phyloP scores from a whole-genome alignment of 1,140 invertebrate species.

The Glossosoma conforme region DNA sequence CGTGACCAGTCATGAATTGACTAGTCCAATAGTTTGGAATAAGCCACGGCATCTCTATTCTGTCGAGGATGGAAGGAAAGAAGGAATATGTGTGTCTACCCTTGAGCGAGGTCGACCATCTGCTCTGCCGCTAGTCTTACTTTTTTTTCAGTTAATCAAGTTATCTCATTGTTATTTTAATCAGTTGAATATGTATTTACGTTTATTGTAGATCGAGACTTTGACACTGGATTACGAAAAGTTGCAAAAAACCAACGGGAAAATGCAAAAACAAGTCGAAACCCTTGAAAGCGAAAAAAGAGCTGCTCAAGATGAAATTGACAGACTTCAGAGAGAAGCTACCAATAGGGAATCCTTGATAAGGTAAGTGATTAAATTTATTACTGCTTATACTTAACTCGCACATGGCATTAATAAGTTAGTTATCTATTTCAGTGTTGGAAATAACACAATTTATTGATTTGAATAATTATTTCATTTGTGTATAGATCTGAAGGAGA shows the following conservation, averaged over 20 bases:
- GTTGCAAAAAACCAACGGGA: constrained; percentile 63
- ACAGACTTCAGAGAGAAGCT: constrained; percentile 57
- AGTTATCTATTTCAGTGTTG: too few species aligned
- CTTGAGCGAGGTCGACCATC: too few species aligned
- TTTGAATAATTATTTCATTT: constrained; percentile 6
- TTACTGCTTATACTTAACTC: too few species aligned
- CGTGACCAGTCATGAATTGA: too few species aligned
- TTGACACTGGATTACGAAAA: constrained; percentile 72
- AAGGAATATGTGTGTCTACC: too few species aligned
- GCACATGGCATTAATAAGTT: too few species aligned
- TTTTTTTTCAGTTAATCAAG: not conserved
- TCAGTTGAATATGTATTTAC: too few species aligned
- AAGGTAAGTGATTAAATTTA: constrained; percentile 36
- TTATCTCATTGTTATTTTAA: constrained; percentile 4
- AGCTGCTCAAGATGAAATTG: constrained; percentile 65
- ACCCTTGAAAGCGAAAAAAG: constrained; percentile 69
- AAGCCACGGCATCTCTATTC: too few species aligned
- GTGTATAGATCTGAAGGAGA: constrained; percentile 65
- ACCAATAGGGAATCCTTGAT: constrained; percentile 42
- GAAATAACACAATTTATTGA: too few species aligned
- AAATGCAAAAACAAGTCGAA: constrained; percentile 69
- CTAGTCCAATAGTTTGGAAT: too few species aligned
- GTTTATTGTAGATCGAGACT: constrained; percentile 62
- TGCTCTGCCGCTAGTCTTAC: too few species aligned
- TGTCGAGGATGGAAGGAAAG: too few species aligned